Evolutionary conservation across 2,113 vertebrate genomes (phyloP).

Genomic region (Bubo scandiacus): DNA sequence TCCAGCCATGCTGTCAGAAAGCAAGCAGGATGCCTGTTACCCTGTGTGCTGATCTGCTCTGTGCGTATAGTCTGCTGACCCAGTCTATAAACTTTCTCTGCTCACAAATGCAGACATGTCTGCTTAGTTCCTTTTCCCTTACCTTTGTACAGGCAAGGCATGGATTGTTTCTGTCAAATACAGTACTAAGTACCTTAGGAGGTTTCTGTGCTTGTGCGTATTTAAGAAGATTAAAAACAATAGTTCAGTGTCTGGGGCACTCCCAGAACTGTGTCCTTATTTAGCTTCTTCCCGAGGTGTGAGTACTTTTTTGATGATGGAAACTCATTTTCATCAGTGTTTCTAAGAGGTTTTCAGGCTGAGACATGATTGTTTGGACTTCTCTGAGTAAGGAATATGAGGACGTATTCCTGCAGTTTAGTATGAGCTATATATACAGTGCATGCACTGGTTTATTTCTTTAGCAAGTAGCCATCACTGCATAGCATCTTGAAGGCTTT

Average conservation of each 20-base stretch:
- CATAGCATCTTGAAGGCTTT: not conserved
- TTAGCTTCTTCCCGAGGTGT: conserved; percentile 42
- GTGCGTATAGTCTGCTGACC: not conserved
- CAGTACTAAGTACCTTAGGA: conserved; percentile 45
- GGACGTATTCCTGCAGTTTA: not conserved
- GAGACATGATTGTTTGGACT: not conserved
- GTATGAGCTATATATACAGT: not conserved
- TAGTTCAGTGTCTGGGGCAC: conserved; percentile 29
- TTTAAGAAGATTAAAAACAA: conserved; percentile 58
- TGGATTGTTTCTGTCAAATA: conserved; percentile 3
- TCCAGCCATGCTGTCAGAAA: not conserved
- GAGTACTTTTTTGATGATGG: conserved; percentile 36
- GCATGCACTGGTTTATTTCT: not conserved
- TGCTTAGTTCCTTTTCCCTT: not conserved
- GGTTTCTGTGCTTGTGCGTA: conserved; percentile 21
- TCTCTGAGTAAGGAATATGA: not conserved
- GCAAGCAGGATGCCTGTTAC: not conserved
- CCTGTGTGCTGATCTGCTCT: not conserved
- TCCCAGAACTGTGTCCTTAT: conserved; percentile 28
- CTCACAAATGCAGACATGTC: not conserved
- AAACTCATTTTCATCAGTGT: not conserved
- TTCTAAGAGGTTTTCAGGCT: conserved; percentile 11
- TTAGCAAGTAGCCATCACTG: not conserved
- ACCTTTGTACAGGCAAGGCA: not conserved
- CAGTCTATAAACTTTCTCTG: not conserved